A percentile compares a stretch with the other conserved stretches of the same genome.
Evolutionary conservation across 2,888 invertebrate species (phyloP).

Genomic region (Syrista parreyssii): DNA sequence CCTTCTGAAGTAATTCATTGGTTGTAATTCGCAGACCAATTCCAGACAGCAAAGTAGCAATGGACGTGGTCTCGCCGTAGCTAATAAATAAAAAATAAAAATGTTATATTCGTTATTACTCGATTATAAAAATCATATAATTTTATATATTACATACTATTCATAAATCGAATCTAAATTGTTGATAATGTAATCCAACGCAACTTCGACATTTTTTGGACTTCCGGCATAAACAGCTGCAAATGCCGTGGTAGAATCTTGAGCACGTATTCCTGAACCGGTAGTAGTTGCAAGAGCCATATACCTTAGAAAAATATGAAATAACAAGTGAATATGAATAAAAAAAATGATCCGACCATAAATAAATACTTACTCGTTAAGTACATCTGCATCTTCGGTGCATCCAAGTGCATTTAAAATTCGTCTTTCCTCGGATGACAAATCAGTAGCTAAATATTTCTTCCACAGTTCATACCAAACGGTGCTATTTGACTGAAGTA

Average conservation of each 20-base stretch:
- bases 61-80: not conserved
- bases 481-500: slow-evolving; percentile 72
- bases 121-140: not conserved
- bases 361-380: slow-evolving; percentile 58
- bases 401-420: slow-evolving; percentile 74
- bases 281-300: slow-evolving; percentile 14
- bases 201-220: slow-evolving; percentile 37
- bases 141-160: slow-evolving; percentile 14
- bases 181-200: slow-evolving; percentile 39
- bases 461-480: slow-evolving; percentile 81
- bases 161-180: slow-evolving; percentile 34
- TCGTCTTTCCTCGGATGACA: slow-evolving; percentile 72
- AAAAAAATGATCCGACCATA: not conserved
- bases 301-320: slow-evolving; percentile 3
- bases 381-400: slow-evolving; percentile 63
- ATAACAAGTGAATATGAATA: not conserved
- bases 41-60: not conserved
- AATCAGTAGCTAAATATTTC: slow-evolving; percentile 71
- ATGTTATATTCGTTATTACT: not conserved
- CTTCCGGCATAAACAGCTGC: slow-evolving; percentile 33
- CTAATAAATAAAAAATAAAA: not conserved
- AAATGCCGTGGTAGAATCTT: slow-evolving; percentile 12
- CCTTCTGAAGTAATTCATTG: not conserved
- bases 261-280: slow-evolving; percentile 12
- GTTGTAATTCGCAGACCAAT: not conserved